Evolutionary conservation across 2,888 invertebrate species (phyloP), one percentile per base, ranked within the genome.

Genomic region (Rotaria socialis): DNA sequence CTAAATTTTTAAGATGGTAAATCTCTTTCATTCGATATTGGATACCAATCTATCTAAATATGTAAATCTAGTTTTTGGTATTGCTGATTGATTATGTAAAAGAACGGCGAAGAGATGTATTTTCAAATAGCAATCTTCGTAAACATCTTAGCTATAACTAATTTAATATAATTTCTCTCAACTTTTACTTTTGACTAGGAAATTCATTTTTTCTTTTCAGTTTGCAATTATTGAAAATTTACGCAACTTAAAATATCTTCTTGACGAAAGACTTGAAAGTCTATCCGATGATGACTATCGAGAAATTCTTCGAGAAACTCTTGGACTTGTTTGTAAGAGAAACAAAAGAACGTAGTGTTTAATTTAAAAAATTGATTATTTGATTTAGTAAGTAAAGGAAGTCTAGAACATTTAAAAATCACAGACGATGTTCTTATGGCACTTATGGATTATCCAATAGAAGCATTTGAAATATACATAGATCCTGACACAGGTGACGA

Each of bases 401-500:
- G 85, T 41, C 75, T 86, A 56, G 85, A 86, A 75, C 74, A 86
- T 67, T 52, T 86, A 0, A 50, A 47, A 56, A 86, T 85, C n/a
- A 84, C 60, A 27, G 86, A 86, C 56, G 84, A 86, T 19, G 52
- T 86, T 41, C 67, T 86, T 5, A 85, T 86, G 74, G 67, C 84
- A 75, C 52, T 86, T 14, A 27, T 86, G 27, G 86, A 86, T 35
- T 47, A 84, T 43, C 86, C 86, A 43, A 35, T 67, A 27, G 50
- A 80, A 16, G 86, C 86, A 50, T 86, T 86, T 41, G 86, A 86
- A 58, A 74, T 86, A 16, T 86, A 50, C 24, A 67, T 85, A 41
- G 86, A 86, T 86, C 84, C 84, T 35, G 43, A 47, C 43, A 85
- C 74, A 84, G 86, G 86, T 14, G 50, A 75, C 41, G 86, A 86